Conservation (phyloP, 1,140 invertebrate genomes). For the Pinna nobilis region DNA sequence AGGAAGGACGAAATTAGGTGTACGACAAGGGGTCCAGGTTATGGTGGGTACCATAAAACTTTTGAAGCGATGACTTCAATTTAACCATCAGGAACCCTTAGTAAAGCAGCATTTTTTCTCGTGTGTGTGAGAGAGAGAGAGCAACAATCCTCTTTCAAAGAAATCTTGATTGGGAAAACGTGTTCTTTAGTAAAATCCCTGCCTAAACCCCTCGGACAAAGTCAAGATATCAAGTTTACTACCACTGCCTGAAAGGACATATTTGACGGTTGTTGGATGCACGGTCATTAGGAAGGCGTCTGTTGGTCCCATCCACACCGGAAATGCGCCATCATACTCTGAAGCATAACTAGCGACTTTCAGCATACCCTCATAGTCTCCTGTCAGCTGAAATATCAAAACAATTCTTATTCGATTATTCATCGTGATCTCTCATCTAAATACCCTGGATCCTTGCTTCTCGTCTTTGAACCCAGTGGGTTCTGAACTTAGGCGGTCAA, state of each 20-base stretch:
- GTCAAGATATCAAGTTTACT: neutral
- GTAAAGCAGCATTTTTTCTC: too few relatives aligned
- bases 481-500: neutral
- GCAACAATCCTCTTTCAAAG: too few relatives aligned
- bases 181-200: neutral
- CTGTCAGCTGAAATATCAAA: conserved; percentile 33
- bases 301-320: conserved; percentile 50
- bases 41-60: too few relatives aligned
- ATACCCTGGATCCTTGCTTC: neutral
- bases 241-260: conserved; percentile 41
- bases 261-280: conserved; percentile 41
- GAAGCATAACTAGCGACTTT: conserved; percentile 32
- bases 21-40: too few relatives aligned
- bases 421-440: neutral
- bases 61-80: too few relatives aligned
- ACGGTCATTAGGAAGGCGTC: conserved; percentile 48
- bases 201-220: neutral
- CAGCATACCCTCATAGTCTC: conserved; percentile 50
- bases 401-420: neutral
- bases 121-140: too few relatives aligned
- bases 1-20: too few relatives aligned
- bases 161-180: too few relatives aligned
- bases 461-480: neutral
- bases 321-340: conserved; percentile 46
- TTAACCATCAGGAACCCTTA: too few relatives aligned